These are phyloP conservation scores for Apis mellifera DNA, from an alignment of 1,140 invertebrate species.

Conservation along the genomic window DNA sequence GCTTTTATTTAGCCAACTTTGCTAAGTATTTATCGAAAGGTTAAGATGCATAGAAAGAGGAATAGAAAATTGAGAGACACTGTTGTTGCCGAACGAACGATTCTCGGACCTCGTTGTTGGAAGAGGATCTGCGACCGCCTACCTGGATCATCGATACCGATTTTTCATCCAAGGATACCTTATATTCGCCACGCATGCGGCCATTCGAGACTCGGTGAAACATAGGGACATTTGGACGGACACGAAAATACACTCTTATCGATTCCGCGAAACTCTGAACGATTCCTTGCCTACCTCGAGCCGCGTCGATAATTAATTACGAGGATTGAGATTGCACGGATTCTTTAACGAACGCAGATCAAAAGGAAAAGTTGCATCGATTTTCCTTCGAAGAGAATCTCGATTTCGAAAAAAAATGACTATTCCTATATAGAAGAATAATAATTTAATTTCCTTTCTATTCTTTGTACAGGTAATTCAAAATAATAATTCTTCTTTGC, in stretches of 20 bases:
- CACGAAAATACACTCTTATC: slow-evolving; percentile 50
- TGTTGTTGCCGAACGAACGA: neutral
- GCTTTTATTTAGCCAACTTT: too few relatives aligned
- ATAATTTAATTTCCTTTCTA: too few relatives aligned
- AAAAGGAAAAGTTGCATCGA: neutral
- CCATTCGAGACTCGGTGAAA: slow-evolving; percentile 7
- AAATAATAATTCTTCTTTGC: too few relatives aligned
- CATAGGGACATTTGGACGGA: slow-evolving; percentile 42
- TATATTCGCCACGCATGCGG: slow-evolving; percentile 1
- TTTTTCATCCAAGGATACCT: slow-evolving; percentile 50
- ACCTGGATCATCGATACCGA: slow-evolving; percentile 51
- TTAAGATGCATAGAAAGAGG: too few relatives aligned
- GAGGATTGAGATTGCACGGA: slow-evolving; percentile 7
- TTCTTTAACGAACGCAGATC: neutral
- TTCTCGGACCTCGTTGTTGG: neutral
- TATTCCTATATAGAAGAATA: too few relatives aligned
- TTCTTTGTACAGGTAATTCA: too few relatives aligned
- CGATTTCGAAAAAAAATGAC: too few relatives aligned
- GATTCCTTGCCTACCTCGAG: slow-evolving; percentile 30
- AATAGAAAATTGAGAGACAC: too few relatives aligned
- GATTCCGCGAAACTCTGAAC: slow-evolving; percentile 43
- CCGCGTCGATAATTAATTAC: slow-evolving; percentile 15
- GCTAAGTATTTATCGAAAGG: too few relatives aligned
- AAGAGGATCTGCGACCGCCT: slow-evolving; percentile 58
- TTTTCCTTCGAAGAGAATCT: neutral